Percentiles rank a stretch among this genome's conserved stretches.
These are phyloP conservation scores for Halesus radiatus DNA, from an alignment of 1,140 invertebrate genomes.

Conservation along the genomic window DNA sequence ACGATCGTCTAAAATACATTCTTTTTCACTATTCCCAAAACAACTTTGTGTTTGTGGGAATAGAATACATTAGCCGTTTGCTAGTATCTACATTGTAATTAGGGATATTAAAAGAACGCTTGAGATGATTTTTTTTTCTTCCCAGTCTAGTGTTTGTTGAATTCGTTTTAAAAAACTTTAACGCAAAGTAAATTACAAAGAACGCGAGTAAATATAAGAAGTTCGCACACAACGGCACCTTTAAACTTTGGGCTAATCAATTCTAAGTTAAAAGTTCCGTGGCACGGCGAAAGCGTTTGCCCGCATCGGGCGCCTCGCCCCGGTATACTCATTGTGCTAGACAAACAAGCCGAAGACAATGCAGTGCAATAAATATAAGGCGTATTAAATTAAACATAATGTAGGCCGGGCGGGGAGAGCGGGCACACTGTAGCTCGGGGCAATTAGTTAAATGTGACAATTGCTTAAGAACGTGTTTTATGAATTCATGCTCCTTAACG, in stretches of 20 bases:
- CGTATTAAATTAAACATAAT: slow-evolving; percentile 56
- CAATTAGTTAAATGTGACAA: neutral
- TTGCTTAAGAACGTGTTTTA: too few species aligned
- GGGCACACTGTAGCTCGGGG: neutral
- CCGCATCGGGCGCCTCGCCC: slow-evolving; percentile 26
- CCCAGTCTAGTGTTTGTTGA: too few species aligned
- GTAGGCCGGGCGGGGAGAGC: slow-evolving; percentile 46
- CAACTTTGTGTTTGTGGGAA: too few species aligned
- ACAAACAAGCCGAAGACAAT: slow-evolving; percentile 54
- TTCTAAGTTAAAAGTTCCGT: slow-evolving; percentile 43
- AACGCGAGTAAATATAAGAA: slow-evolving; percentile 30
- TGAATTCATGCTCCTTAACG: too few species aligned
- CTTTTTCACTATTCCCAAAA: too few species aligned
- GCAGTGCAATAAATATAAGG: slow-evolving; percentile 55
- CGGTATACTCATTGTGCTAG: slow-evolving; percentile 27
- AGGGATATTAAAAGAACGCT: too few species aligned
- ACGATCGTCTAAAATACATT: too few species aligned
- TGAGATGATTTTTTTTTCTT: too few species aligned
- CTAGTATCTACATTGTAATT: too few species aligned
- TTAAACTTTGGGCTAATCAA: slow-evolving; percentile 40
- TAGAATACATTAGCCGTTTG: too few species aligned
- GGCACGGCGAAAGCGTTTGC: slow-evolving; percentile 35
- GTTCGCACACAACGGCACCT: slow-evolving; percentile 17
- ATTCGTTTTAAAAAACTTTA: neutral
- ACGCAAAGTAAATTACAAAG: slow-evolving; percentile 18